Evolutionary conservation across 2,888 invertebrate genomes (phyloP).

Genomic region (Cheilosia urbana): DNA sequence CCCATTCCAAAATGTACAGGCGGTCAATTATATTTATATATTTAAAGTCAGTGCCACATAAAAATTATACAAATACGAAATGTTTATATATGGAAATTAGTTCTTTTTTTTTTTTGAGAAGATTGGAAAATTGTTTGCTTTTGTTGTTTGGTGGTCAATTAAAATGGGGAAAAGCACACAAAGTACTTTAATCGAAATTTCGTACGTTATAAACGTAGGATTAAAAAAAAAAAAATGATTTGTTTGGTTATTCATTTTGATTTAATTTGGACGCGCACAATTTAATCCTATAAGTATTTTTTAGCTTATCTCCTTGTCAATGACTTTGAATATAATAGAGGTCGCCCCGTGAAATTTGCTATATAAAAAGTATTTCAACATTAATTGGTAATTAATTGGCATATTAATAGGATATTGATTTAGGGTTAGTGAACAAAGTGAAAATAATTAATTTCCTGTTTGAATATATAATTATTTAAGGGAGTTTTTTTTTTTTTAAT

Average conservation of each 20-base stretch:
- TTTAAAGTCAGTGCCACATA: too few species aligned
- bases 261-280: conserved; percentile 49
- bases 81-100: too few species aligned
- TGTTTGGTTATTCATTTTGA: conserved; percentile 42
- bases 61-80: too few species aligned
- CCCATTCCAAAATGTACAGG: too few species aligned
- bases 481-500: background rate
- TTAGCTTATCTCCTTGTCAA: conserved; percentile 12
- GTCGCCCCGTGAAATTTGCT: background rate
- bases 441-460: conserved; percentile 65
- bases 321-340: conserved; percentile 14
- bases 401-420: conserved; percentile 69
- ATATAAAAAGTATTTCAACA: conserved; percentile 13
- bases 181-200: conserved; percentile 46
- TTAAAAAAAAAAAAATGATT: conserved; percentile 57
- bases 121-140: too few species aligned
- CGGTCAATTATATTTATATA: too few species aligned
- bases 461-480: conserved; percentile 45
- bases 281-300: conserved; percentile 1
- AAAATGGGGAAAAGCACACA: conserved; percentile 23
- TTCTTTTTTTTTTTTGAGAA: too few species aligned
- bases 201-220: background rate
- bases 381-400: conserved; percentile 52
- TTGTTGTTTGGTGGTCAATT: conserved; percentile 36
- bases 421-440: conserved; percentile 43